These are phyloP conservation scores for Portevinia maculata DNA, from an alignment of 2,888 invertebrate species.

Conservation along the genomic window DNA sequence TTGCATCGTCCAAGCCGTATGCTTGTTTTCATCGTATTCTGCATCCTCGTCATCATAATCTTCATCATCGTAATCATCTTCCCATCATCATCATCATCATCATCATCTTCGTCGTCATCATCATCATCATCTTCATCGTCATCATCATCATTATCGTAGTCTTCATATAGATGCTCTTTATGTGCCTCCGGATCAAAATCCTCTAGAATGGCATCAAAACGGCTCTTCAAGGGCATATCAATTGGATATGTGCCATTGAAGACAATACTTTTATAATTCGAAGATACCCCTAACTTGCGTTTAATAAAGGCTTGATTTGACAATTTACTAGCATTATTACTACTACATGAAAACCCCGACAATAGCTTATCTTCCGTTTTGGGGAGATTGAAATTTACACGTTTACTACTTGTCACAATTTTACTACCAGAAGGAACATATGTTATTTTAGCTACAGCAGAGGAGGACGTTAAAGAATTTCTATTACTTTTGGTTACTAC, in stretches of 20 bases:
- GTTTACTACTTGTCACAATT: slow-evolving; percentile 55
- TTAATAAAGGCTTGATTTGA: slow-evolving; percentile 41
- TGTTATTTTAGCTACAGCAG: slow-evolving; percentile 51
- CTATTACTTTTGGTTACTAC: slow-evolving; percentile 45
- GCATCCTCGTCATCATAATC: slow-evolving; percentile 70
- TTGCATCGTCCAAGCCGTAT: slow-evolving; percentile 81
- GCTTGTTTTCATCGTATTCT: slow-evolving; percentile 76
- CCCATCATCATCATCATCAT: slow-evolving; percentile 75
- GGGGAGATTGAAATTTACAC: slow-evolving; percentile 64
- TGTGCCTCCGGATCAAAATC: slow-evolving; percentile 80
- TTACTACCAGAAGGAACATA: slow-evolving; percentile 56
- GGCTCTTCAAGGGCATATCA: slow-evolving; percentile 86
- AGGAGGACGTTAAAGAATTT: slow-evolving; percentile 38
- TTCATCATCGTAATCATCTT: slow-evolving; percentile 75
- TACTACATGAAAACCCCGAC: slow-evolving; percentile 25
- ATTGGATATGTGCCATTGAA: slow-evolving; percentile 95
- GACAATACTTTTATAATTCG: slow-evolving; percentile 83
- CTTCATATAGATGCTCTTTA: slow-evolving; percentile 64
- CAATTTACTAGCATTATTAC: slow-evolving; percentile 33
- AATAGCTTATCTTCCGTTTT: slow-evolving; percentile 8
- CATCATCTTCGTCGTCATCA: slow-evolving; percentile 71
- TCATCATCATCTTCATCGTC: slow-evolving; percentile 77
- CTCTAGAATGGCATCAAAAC: slow-evolving; percentile 63
- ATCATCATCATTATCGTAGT: slow-evolving; percentile 62
- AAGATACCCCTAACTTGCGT: slow-evolving; percentile 24